Evolutionary conservation across 1,140 invertebrate species (phyloP).

Genomic region (Oryzaephilus surinamensis): DNA sequence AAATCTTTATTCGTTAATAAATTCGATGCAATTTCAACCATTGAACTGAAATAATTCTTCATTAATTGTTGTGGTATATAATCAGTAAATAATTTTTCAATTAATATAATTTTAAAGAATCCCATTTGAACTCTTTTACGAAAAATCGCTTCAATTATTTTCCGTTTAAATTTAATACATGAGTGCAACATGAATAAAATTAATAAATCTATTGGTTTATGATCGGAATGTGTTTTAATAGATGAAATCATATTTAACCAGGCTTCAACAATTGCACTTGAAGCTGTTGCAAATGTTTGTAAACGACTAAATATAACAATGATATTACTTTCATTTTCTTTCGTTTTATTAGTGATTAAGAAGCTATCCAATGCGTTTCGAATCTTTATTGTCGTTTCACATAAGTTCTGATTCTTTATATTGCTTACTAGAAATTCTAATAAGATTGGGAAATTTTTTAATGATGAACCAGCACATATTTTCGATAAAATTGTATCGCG

Average conservation of each 20-base stretch:
- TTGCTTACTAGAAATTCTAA: slow-evolving; percentile 27
- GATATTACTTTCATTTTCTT: no score
- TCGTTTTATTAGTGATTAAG: no score
- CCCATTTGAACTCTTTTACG: slow-evolving; percentile 34
- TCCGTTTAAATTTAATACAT: slow-evolving; percentile 32
- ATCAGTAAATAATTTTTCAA: slow-evolving; percentile 32
- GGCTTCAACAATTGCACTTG: slow-evolving; percentile 19
- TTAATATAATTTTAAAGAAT: slow-evolving; percentile 32
- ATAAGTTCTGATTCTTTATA: slow-evolving; percentile 13
- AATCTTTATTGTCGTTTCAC: slow-evolving; percentile 16
- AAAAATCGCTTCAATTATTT: slow-evolving; percentile 36
- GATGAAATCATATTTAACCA: slow-evolving; percentile 25
- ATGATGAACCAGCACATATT: slow-evolving; percentile 15
- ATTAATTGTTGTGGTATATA: slow-evolving; percentile 33
- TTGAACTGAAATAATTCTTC: slow-evolving; percentile 31
- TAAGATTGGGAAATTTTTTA: slow-evolving; percentile 26
- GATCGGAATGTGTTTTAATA: slow-evolving; percentile 17
- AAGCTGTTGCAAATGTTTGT: slow-evolving; percentile 12
- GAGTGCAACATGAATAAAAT: slow-evolving; percentile 36
- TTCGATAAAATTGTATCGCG: slow-evolving; percentile 23
- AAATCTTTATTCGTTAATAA: slow-evolving; percentile 24
- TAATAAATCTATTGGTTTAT: slow-evolving; percentile 38
- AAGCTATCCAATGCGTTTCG: slow-evolving; percentile 25
- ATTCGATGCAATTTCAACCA: slow-evolving; percentile 35
- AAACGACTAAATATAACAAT: slow-evolving; percentile 24